phyloP scores from a whole-genome alignment of 2,113 vertebrate species.

The Telmatochromis brichardi region DNA sequence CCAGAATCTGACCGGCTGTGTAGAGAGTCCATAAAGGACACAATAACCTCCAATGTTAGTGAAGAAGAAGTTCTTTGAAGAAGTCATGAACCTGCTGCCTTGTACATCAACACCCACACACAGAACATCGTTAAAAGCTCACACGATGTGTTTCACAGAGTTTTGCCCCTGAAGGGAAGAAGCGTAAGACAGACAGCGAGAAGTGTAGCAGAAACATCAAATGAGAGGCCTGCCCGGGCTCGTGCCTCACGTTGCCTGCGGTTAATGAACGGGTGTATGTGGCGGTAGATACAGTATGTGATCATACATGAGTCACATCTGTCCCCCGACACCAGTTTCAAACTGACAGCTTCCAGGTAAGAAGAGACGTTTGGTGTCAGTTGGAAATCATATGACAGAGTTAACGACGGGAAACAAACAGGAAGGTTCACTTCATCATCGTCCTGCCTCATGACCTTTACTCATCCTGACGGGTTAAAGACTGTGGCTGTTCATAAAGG shows the following conservation, averaged over 20 bases:
- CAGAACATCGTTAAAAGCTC: neutral
- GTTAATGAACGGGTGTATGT: constrained; percentile 31
- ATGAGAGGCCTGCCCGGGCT: constrained; percentile 30
- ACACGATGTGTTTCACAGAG: neutral
- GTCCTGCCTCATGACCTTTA: neutral
- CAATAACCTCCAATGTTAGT: neutral
- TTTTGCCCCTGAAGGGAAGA: neutral
- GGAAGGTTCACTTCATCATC: neutral
- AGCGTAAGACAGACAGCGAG: neutral
- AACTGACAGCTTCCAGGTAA: neutral
- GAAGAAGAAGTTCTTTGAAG: neutral
- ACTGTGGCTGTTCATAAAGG: neutral
- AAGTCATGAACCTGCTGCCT: neutral
- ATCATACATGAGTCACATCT: constrained; percentile 10
- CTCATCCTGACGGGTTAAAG: neutral
- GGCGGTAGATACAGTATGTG: neutral
- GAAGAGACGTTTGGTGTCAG: constrained; percentile 14
- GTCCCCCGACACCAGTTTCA: neutral
- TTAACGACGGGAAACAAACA: constrained; percentile 4
- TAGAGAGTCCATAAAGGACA: neutral
- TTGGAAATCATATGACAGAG: constrained; percentile 17
- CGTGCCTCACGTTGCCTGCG: constrained; percentile 3
- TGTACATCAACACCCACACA: neutral
- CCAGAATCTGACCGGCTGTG: neutral
- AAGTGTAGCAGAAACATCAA: constrained; percentile 9